A percentile compares a stretch with the other conserved stretches of the same genome.
Conservation (phyloP, 2,113 vertebrate species). For the Chrysemys picta region DNA sequence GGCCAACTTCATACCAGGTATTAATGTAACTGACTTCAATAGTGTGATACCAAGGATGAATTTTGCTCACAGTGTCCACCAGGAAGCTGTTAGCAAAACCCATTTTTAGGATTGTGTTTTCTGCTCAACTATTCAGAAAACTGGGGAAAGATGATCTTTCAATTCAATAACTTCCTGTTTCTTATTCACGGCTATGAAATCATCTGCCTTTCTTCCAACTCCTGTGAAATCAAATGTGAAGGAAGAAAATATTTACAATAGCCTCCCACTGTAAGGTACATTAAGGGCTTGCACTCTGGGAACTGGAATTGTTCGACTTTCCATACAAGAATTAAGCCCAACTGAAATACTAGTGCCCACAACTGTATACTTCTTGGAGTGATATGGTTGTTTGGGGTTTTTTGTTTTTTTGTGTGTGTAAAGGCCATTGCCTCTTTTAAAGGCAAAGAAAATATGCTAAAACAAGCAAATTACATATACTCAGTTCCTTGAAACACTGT, state of each 20-base stretch:
- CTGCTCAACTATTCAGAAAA: slow-evolving; percentile 43
- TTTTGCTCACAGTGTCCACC: neutral
- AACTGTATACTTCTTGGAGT: neutral
- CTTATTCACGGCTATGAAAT: neutral
- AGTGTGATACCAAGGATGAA: neutral
- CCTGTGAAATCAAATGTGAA: neutral
- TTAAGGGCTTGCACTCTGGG: neutral
- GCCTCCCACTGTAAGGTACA: neutral
- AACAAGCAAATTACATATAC: neutral
- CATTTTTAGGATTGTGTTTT: slow-evolving; percentile 39
- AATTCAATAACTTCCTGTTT: slow-evolving; percentile 13
- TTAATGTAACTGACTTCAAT: neutral
- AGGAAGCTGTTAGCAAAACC: slow-evolving; percentile 41
- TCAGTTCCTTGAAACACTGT: fast-evolving
- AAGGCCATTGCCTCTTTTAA: neutral
- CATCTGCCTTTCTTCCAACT: neutral
- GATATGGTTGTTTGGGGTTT: neutral
- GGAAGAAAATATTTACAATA: neutral
- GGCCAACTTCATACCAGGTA: neutral
- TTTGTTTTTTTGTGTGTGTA: neutral
- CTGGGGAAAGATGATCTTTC: neutral
- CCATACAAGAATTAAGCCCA: neutral
- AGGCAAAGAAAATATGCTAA: neutral
- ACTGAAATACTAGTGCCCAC: neutral
- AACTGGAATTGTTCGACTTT: neutral